Base-by-base conservation (phyloP, 1,140 invertebrate species). In the Zaprionus ghesquierei region DNA sequence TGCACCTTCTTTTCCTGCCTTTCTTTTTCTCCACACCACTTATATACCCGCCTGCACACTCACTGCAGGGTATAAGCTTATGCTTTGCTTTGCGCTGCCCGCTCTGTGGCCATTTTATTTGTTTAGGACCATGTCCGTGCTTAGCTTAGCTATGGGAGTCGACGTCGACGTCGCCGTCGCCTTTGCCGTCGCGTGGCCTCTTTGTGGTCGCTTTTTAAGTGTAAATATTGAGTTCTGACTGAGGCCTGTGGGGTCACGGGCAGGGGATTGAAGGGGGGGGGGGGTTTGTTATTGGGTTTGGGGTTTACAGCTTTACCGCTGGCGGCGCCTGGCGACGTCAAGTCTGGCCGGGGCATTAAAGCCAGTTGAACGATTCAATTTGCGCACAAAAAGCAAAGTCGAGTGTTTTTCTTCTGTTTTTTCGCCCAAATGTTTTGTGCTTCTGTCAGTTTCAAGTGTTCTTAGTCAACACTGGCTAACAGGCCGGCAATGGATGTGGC, bases 151-250 rank as follows among this genome's bases (percentile, higher is more conserved):
- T 73, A 62, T 61, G 50, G 55, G 23, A 41, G 62, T 44, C 29
- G 54, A 12, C 41, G 35, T 81, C 81, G 74, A n/a, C n/a, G n/a
- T n/a, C n/a, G 61, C 10, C 41, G 33, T 80, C 81, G 74, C 54
- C 31, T 44, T 51, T 22, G 54, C n/a, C 41, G 35, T 81, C 81
- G 74, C 55, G 75, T 77, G 58, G 69, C 62, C 56, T 66, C 68
- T 79, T 73, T 81, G 69, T 71, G 70, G 31, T 49, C 41, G 70
- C 56, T 60, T 33, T 41, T 46, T 56, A 59, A 86, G 31, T 65
- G 82, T 62, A 85, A 85, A 85, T 78, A 78, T 87, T 76, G 71
- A 64, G 65, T 63, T 63, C 60, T 56, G n/a, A 58, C 27, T 38
- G 13, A 8, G 46, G 27, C 25, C 22, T 33, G 15, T 18, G 51